Base-by-base conservation (phyloP, 53 echinoderm and acorn worm species). In the Antedon mediterranea region DNA sequence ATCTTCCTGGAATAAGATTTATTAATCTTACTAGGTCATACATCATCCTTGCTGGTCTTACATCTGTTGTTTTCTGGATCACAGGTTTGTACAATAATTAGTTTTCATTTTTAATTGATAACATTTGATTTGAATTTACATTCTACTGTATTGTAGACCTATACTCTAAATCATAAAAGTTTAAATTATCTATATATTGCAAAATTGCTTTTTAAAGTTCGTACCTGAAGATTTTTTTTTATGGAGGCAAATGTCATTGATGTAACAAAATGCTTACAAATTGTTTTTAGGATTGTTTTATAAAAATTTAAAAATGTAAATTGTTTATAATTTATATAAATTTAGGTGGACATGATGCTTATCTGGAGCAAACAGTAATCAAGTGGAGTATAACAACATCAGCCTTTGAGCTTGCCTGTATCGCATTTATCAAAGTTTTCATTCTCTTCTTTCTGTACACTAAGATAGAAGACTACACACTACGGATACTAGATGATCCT, bases 381-480 rank as follows among this genome's bases (percentile, higher is more conserved):
- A 29, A 90, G 9, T 97, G 91, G 92, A 88, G 82, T 31, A 83
- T 97, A 27, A 84, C 88, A 3, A 74, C 82, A 3, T 97, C 97
- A 3, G 79, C 83, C 3, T 97, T 97, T 83, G 97, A 97, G 77
- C 79, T 97, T 42, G 92, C 92, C 9, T 88, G 88, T 74, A 73
- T 97, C 20, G 82, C 84, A 43, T 72, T 92, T 42, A 27, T 89
- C 34, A 85, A 88, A 78, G 87, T 92, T 84, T 43, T 89, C 8
- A 57, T 97, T 15, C 81, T 97, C 13, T 90, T 92, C 85, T 76
- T 82, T 43, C 80, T 85, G 15, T 97, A 90, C 85, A 82, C 86
- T 29, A 97, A 89, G 81, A 88, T 97, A 9, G 97, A 97, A 77
- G 92, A 93, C 71, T 80, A 83, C 23, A 82, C 92, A 31, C 78